Conservation (phyloP, 1,140 invertebrate species). For the Anastrepha ludens region DNA sequence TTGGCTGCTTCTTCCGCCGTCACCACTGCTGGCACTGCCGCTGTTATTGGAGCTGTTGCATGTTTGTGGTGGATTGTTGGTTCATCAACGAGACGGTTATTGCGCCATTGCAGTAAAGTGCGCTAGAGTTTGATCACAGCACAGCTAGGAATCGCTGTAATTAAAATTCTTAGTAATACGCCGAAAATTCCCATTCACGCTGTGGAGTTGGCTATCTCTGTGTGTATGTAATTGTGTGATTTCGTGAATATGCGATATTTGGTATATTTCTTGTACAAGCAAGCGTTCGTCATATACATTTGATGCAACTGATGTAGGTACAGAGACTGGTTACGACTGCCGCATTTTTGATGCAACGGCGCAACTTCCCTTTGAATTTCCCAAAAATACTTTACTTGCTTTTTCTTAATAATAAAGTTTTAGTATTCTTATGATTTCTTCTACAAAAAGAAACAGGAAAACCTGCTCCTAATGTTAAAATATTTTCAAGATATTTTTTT, state of each 20-base stretch:
- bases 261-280: background rate
- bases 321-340: background rate
- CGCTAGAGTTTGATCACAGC: background rate
- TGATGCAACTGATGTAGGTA: background rate
- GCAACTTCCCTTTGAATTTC: too few relatives aligned
- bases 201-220: background rate
- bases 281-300: background rate
- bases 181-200: conserved; percentile 33
- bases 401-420: too few relatives aligned
- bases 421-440: too few relatives aligned
- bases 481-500: too few relatives aligned
- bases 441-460: too few relatives aligned
- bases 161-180: conserved; percentile 1
- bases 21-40: background rate
- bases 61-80: background rate
- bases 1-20: background rate
- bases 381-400: too few relatives aligned
- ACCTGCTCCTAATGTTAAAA: too few relatives aligned
- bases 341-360: background rate
- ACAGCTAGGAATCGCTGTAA: background rate
- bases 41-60: background rate
- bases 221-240: background rate
- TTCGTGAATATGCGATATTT: background rate
- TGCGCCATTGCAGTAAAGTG: conserved; percentile 8
- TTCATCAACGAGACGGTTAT: background rate